Conservation (phyloP, 2,888 invertebrate genomes). For the Callimorpha dominula region DNA sequence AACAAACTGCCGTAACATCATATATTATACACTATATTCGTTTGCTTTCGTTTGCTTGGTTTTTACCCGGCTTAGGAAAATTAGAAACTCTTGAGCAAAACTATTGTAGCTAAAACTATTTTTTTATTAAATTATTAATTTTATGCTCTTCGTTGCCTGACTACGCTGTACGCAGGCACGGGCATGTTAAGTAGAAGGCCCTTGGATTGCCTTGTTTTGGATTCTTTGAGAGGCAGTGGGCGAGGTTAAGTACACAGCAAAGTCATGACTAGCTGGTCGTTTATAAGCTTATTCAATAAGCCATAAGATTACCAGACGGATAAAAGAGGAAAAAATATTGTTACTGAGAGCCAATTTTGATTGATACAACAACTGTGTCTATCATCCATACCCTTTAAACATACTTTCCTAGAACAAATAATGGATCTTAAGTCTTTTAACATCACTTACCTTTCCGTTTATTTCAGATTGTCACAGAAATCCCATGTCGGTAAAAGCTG, state of each 20-base stretch:
- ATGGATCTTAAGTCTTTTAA: constrained; percentile 3
- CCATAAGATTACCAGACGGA: no score
- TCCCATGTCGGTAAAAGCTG: constrained; percentile 3
- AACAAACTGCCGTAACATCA: neutral
- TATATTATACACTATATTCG: neutral
- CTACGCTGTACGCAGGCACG: neutral
- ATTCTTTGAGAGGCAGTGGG: neutral
- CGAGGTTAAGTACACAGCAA: no score
- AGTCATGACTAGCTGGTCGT: no score
- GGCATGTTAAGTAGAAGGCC: neutral
- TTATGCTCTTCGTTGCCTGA: neutral
- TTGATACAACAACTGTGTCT: neutral
- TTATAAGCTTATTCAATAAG: no score
- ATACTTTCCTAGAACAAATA: neutral
- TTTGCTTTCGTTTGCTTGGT: neutral
- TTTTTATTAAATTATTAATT: neutral
- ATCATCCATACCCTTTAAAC: neutral
- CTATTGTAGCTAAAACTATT: neutral
- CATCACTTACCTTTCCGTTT: constrained; percentile 5
- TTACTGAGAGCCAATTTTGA: no score
- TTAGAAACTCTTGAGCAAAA: neutral
- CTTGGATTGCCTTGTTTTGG: neutral
- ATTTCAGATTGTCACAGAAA: constrained; percentile 9
- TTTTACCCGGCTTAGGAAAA: neutral
- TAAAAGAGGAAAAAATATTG: no score